Base-by-base conservation (phyloP, 2,888 invertebrate species). In the Limnephilus marmoratus region DNA sequence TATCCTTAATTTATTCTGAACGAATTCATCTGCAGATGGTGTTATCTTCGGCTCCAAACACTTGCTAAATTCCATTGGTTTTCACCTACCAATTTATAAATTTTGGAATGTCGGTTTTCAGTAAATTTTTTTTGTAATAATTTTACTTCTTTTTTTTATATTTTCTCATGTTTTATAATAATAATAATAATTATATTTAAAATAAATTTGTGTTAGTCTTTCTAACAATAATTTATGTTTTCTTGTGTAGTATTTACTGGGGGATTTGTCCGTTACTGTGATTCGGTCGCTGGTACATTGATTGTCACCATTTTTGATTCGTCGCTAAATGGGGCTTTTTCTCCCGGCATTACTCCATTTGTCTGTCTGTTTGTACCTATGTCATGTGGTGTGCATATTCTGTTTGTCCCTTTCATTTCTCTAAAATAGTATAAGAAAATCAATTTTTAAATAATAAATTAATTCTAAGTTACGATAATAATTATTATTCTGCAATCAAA, bases 1-100 rank as follows among this genome's bases (percentile, higher is more conserved):
- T 31, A 31, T 87, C 24, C 31, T 53, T 49, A 49, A 87, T 87
- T 87, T 87, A 87, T 87, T 86, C 45, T 45, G 15, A 86, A 86
- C 53, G 29, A 83, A 68, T 18, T 83, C 83, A 24, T 37, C 24
- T 37, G 5, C 31, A 37, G 24, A 83, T 24, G 37, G 83, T 83
- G 83, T 34, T 37, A 83, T 24, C 83, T 24, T 83, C 83, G 37
- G 24, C 68, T 68, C 68, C 68, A 68, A 68, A 68, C 68, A n/a
- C 24, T 68, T n/a, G 24, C 68, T 68, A 24, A 24, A 24, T 68
- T 68, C 68, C 24, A n/a, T 68, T 68, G 68, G 68, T 68, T 68
- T 68, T 68, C 24, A 68, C 5, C 24, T 68, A 68, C 68, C 68
- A 68, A 68, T 68, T 24, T 68, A n/a, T n/a, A 68, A 68, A 68